Evolutionary conservation across 2,113 vertebrate species (phyloP), one percentile per base, ranked within the genome.

Genomic region (Pedetes capensis): DNA sequence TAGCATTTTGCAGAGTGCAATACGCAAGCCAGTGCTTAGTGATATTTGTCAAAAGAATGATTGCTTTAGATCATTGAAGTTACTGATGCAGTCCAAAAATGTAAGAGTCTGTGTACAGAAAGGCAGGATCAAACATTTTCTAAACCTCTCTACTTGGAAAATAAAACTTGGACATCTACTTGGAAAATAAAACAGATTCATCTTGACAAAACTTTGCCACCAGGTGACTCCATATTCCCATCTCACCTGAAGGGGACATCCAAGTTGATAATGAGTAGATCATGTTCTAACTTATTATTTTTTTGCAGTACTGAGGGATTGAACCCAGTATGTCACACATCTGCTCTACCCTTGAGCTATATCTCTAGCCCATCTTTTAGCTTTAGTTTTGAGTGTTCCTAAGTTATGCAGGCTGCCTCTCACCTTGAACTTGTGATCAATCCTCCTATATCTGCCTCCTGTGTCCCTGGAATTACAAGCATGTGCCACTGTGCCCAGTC

Each of bases 1-100:
- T 0, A 51, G n/a, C 8, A 23, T n/a, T 32, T 49, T 42, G 20
- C 7, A 18, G 8, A 1, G 4, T 25, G 0, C 18, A 4, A 8
- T 34, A 1, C 8, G 49, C 14, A 49, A 37, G 63, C 39, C 8
- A 68, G 47, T 18, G 34, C 32, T 51, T 72, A 11, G 42, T 72
- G 27, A 53, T 75, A 32, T 27, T 55, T 64, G n/a, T 69, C 66
- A 8, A 34, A 87, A 79, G 37, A 84, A 25, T 3, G 17, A 29
- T 29, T 49, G 18, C 22, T 79, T 74, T n/a, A 32, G 37, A 34
- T 39, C 71, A 55, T 49, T 18, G 42, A 91, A 53, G 5, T 20
- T 83, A 74, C 37, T 61, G 18, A 57, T 55, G 0, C 49, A 53
- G 86, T 91, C 42, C 11, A 42, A 66, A 81, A n/a, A 59, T 22